Percentiles rank a stretch among this genome's conserved stretches.
Evolutionary conservation across 2,888 invertebrate species (phyloP).

Genomic region (Hirtodrosophila trivittata): DNA sequence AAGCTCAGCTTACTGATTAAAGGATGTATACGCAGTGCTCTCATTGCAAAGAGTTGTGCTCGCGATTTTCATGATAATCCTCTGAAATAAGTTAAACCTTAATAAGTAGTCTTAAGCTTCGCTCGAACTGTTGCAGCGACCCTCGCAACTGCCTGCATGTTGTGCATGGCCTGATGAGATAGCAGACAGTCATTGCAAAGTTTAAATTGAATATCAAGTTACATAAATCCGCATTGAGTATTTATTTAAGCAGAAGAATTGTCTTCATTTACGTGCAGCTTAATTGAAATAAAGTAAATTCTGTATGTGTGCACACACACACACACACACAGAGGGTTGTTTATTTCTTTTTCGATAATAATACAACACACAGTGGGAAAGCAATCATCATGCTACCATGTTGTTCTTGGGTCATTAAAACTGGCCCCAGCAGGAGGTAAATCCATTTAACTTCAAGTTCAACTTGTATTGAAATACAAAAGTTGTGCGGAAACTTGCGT

Average conservation of each 20-base stretch:
- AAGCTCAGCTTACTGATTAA: too few species aligned
- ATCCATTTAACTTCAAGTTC: constrained; percentile 39
- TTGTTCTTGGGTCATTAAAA: constrained; percentile 38
- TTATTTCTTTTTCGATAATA: background rate
- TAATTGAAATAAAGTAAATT: constrained; percentile 13
- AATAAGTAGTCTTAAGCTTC: too few species aligned
- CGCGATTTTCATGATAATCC: too few species aligned
- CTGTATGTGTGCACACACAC: too few species aligned
- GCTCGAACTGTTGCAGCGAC: background rate
- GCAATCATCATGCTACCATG: constrained; percentile 34
- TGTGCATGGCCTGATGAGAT: constrained; percentile 14
- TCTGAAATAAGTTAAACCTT: too few species aligned
- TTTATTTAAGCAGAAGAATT: constrained; percentile 8
- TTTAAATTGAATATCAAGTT: constrained; percentile 44
- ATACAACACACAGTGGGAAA: too few species aligned
- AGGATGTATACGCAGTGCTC: too few species aligned
- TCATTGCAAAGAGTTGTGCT: too few species aligned
- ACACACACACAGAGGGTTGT: background rate
- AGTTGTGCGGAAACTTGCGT: constrained; percentile 18
- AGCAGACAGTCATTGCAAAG: constrained; percentile 18
- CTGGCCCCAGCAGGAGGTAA: constrained; percentile 22
- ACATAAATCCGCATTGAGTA: constrained; percentile 10
- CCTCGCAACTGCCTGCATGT: background rate
- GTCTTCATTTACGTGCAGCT: constrained; percentile 17
- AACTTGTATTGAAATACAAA: constrained; percentile 5